Conservation (phyloP, 2,888 invertebrate species). For the Heliconius erato region DNA sequence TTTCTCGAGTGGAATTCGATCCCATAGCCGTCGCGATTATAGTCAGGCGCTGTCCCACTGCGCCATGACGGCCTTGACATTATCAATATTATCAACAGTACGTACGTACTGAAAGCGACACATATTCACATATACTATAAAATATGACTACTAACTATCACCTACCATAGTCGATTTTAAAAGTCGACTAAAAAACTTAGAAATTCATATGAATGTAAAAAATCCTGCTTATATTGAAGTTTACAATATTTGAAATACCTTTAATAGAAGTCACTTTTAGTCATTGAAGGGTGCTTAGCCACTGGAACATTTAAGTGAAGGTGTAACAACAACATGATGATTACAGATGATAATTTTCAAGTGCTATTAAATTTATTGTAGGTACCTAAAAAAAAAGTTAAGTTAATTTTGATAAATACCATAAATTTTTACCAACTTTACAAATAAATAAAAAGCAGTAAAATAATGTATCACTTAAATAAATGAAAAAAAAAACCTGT, state of each 20-base stretch:
- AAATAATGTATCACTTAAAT: not conserved
- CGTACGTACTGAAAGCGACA: too few species aligned
- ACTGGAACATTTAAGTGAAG: not conserved
- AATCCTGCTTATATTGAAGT: not conserved
- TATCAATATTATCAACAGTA: too few species aligned
- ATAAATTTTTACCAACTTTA: not conserved
- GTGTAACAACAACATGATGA: not conserved
- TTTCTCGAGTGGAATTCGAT: too few species aligned
- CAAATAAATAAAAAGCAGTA: not conserved
- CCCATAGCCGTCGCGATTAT: too few species aligned
- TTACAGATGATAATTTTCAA: not conserved
- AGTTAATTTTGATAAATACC: too few species aligned
- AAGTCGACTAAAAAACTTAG: too few species aligned
- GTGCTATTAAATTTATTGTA: not conserved
- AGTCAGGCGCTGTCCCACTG: too few species aligned
- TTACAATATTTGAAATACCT: not conserved
- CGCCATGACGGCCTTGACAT: too few species aligned
- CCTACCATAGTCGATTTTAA: too few species aligned
- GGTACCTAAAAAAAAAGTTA: not conserved
- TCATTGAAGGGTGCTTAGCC: conserved; percentile 17
- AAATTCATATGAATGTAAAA: too few species aligned
- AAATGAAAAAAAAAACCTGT: not conserved
- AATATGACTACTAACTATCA: too few species aligned
- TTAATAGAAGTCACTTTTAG: conserved; percentile 3
- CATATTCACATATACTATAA: too few species aligned